Base-by-base conservation (phyloP, 2,797 vertebrate genomes). In the Carapus acus region DNA sequence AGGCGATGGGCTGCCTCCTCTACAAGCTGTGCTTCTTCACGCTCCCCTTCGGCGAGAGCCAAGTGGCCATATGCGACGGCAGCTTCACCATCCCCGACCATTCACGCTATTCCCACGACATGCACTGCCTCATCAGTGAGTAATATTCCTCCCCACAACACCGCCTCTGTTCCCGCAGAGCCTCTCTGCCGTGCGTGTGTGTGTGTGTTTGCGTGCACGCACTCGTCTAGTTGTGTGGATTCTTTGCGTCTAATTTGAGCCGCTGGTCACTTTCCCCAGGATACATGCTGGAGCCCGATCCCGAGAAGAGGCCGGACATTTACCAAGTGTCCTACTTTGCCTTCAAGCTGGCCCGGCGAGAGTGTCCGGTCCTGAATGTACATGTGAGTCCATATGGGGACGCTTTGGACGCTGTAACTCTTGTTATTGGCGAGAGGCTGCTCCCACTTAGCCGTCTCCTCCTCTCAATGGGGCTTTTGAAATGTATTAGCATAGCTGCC, bases 41-140 rank as follows among this genome's bases (percentile, higher is more conserved):
- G 2, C 80, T 99, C 78, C 96, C 96, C 0, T 99, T 99, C 18
- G 96, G 96, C 33, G 96, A 99, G 86, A 98, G 96, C 77, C 94
- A 97, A 84, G 96, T 99, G 68, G 94, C 96, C 17, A 99, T 99
- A 78, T 99, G 96, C 67, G 96, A 98, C 9, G 96, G 96, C 69
- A 98, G 86, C 80, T 98, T 99, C 85, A 98, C 96, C 61, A 95
- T 99, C 69, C 96, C 96, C 1, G 96, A 98, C 81, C 94, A 92
- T 45, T 97, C 96, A 0, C 88, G 94, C 58, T 96, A 96, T 83
- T 94, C 96, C 11, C 91, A 94, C 40, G 96, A 97, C 67, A 92
- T 97, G 91, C 95, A 99, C 87, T 94, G 94, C 88, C 93, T 99
- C 76, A 97, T 98, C 80, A 91, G 96, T 99, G 87, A 91, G 93